Base-by-base conservation (phyloP, 2,113 vertebrate genomes). In the Thamnophis sirtalis region DNA sequence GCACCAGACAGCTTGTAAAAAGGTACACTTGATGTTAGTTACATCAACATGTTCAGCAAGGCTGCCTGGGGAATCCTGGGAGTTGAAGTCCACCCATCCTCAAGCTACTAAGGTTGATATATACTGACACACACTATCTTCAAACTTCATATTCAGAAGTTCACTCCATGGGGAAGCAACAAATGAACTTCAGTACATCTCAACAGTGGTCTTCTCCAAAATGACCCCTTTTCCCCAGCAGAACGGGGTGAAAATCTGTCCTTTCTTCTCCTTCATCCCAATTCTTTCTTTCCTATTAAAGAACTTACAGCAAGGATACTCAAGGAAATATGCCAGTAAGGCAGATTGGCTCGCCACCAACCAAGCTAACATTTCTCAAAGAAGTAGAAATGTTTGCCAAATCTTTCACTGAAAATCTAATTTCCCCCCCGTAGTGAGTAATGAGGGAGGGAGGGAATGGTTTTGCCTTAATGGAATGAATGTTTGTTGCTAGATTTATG, bases 401-500 rank as follows among this genome's bases (percentile, higher is more conserved):
- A 91, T 90, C 68, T 80, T 80, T 80, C 48, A 56, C 60, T 86
- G 49, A 54, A 54, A 89, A 88, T 84, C 88, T 48, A 53, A 26
- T 93, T 94, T 89, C 93, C 63, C 93, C 63, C 24, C 85, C 22
- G 17, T 68, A 48, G 53, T 89, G 89, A 94, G 38, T 89, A 95
- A 92, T 89, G 92, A 0, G 0, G 0, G 84, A 0, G 86, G 86
- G 92, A 90, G n/a, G 87, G 93, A 94, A 91, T 92, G 87, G 28
- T 56, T 93, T 95, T 89, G 84, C 0, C 3, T 89, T 92, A 94
- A 90, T 94, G 92, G 92, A 8, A 2, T 58, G 91, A 8, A 3
- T 60, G 87, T 63, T 87, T 7, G 84, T 89, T 89, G 60, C 11
- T 85, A 89, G 93, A 93, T 93, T 95, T 94, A 91, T 60, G 84